phyloP scores from a whole-genome alignment of 1,140 invertebrate species.

The Subanguina moxae region DNA sequence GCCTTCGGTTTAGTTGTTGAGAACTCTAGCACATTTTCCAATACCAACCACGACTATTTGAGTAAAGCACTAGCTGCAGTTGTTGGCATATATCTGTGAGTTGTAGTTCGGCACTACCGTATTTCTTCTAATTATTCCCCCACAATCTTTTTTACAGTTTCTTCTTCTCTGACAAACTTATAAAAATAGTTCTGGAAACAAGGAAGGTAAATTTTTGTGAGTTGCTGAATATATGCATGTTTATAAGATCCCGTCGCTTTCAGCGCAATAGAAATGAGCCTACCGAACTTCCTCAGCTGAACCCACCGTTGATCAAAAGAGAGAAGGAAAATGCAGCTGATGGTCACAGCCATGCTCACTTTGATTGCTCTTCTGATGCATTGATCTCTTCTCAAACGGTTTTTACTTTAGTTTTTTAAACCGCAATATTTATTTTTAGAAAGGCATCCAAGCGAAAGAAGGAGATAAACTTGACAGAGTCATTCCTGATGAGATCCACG shows the following conservation, averaged over 20 bases:
- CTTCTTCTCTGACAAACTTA: slow-evolving; percentile 56
- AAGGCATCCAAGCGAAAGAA: neutral
- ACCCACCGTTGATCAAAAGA: neutral
- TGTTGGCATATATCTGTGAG: slow-evolving; percentile 53
- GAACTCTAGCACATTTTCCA: slow-evolving; percentile 17
- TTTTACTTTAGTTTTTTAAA: neutral
- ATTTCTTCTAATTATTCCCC: no score
- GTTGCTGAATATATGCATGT: neutral
- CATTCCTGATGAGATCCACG: neutral
- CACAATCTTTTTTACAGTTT: slow-evolving; percentile 13
- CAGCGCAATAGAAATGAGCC: slow-evolving; percentile 5
- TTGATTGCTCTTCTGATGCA: neutral
- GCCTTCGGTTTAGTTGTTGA: slow-evolving; percentile 49
- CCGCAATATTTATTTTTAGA: neutral
- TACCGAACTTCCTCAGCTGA: neutral
- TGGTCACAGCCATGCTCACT: neutral
- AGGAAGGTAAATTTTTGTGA: slow-evolving; percentile 41
- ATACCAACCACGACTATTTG: slow-evolving; percentile 46
- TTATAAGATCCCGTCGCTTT: neutral
- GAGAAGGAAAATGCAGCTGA: neutral
- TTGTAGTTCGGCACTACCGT: no score
- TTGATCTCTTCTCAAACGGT: neutral
- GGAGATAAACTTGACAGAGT: neutral
- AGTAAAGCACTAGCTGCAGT: slow-evolving; percentile 52
- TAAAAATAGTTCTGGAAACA: slow-evolving; percentile 55